Base-by-base conservation (phyloP, 2,888 invertebrate species). In the Diploptera punctata region DNA sequence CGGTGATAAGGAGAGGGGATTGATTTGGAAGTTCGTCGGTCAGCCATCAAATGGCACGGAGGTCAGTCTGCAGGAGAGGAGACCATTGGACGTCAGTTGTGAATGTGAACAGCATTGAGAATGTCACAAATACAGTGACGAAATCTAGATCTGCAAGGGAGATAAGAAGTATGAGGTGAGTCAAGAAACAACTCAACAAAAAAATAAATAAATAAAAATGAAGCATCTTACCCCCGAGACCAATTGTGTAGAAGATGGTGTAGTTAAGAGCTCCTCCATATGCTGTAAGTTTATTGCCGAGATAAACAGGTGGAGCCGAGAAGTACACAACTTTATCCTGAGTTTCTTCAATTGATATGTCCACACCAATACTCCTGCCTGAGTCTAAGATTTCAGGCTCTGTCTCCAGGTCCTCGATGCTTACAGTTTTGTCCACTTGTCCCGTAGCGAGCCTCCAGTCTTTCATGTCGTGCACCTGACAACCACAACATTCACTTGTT, bases 251-350 rank as follows among this genome's bases (percentile, higher is more conserved):
- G 77, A 87, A 87, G 0, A 97, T 85, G 0, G 89, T 89, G 80
- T 95, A 98, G 16, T 89, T 90, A 19, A 98, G 83, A 73, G 87
- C 87, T 0, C 97, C 97, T 3, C 98, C 98, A 80, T 98, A 98
- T 0, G 97, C 91, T 0, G 91, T 91, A 44, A 98, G 83, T 79
- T 92, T 93, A 81, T 96, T 96, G n/a, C 93, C 93, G 0, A 93
- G 84, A 80, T 92, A 94, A 29, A 85, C 83, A 0, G 83, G 80
- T 0, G 96, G 94, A 0, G 94, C 93, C 0, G 90, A 86, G 81
- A 96, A 94, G 83, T 95, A 97, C 0, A 91, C 85, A 0, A 90
- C 83, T 71, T 86, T 85, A 21, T 78, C 75, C 0, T 78, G 79
- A 49, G 79, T 81, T 0, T 82, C 84, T 7, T 83, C 83, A 1